Evolutionary conservation across 2,113 vertebrate genomes (phyloP).

Genomic region (Cebus imitator): DNA sequence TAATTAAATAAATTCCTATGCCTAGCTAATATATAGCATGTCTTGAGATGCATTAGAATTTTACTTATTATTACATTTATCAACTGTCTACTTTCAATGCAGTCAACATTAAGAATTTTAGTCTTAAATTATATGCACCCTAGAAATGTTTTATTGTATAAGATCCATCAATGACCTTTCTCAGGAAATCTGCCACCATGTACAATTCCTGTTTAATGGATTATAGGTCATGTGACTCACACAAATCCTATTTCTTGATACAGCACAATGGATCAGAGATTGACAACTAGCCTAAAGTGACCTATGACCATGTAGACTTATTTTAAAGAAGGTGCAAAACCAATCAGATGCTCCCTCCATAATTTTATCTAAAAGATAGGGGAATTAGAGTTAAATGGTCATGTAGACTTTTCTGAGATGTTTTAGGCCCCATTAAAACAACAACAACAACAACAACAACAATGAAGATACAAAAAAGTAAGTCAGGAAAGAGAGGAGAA

Average conservation of each 20-base stretch:
- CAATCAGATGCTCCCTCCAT: not conserved
- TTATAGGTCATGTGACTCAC: not conserved
- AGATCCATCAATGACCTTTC: not conserved
- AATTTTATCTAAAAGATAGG: conserved; percentile 35
- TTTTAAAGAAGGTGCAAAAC: not conserved
- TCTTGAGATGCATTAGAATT: conserved; percentile 9
- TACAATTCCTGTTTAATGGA: not conserved
- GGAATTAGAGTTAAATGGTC: not conserved
- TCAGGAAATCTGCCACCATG: not conserved
- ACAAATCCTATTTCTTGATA: not conserved
- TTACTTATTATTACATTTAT: conserved; percentile 20
- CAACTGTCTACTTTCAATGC: not conserved
- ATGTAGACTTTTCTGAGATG: conserved; percentile 14
- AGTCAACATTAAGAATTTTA: not conserved
- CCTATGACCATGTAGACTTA: not conserved
- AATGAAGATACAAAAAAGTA: not conserved
- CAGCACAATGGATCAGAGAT: not conserved
- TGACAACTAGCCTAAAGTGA: not conserved
- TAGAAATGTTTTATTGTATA: not conserved
- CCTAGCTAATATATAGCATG: not conserved
- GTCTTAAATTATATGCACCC: not conserved
- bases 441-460: not conserved
- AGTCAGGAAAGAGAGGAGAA: not conserved
- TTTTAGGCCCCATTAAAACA: not conserved
- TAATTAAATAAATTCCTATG: not conserved